Percentiles rank a stretch among this genome's conserved stretches.
Conservation (phyloP, 1,140 invertebrate species). For the Apis cerana region DNA sequence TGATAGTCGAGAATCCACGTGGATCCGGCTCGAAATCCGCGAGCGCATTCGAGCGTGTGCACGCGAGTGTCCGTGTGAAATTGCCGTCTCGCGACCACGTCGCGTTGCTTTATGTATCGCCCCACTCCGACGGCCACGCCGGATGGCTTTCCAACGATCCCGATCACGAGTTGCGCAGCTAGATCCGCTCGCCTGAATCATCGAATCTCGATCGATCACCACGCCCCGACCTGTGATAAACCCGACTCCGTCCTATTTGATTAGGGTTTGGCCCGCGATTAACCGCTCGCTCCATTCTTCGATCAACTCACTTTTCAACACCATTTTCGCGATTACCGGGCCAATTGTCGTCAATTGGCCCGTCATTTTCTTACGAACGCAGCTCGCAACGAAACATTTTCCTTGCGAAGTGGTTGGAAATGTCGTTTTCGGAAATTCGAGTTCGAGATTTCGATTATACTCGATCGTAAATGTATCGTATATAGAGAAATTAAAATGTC, state of each 20-base stretch:
- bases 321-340: too few relatives aligned
- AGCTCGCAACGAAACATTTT: too few relatives aligned
- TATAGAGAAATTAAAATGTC: too few relatives aligned
- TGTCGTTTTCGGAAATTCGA: too few relatives aligned
- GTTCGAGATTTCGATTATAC: too few relatives aligned
- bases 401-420: too few relatives aligned
- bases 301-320: not conserved
- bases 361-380: too few relatives aligned
- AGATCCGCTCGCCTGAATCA: constrained; percentile 38
- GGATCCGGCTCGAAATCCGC: constrained; percentile 22
- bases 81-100: constrained; percentile 20
- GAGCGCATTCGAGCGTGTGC: constrained; percentile 13
- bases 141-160: constrained; percentile 38
- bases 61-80: constrained; percentile 30
- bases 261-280: not conserved
- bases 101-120: constrained; percentile 53
- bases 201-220: constrained; percentile 21
- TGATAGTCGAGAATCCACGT: constrained; percentile 56
- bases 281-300: not conserved
- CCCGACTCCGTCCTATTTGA: not conserved
- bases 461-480: too few relatives aligned
- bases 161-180: constrained; percentile 34
- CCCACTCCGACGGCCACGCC: constrained; percentile 33
- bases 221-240: constrained; percentile 40
- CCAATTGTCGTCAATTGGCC: too few relatives aligned